phyloP scores from a whole-genome alignment of 2,888 invertebrate genomes.

The Eupithecia centaureata region DNA sequence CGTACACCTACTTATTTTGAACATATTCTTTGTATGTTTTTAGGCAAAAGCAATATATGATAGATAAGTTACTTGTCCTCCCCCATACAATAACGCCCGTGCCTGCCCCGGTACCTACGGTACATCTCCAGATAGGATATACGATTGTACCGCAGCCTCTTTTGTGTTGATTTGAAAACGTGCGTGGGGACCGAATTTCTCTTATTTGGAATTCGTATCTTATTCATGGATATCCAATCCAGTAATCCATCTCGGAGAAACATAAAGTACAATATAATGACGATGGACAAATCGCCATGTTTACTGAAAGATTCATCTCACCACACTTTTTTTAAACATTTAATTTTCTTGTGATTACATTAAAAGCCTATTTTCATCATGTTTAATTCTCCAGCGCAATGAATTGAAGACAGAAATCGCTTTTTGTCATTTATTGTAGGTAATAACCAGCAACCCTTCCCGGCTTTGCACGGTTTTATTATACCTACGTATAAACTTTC shows the following conservation, averaged over 20 bases:
- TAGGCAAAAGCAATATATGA: neutral
- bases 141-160: constrained; percentile 25
- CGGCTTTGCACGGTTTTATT: too few relatives aligned
- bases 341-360: neutral
- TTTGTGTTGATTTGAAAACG: constrained; percentile 46
- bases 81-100: constrained; percentile 4
- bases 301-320: too few relatives aligned
- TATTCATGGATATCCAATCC: constrained; percentile 14
- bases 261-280: neutral
- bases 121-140: constrained; percentile 16
- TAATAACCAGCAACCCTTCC: too few relatives aligned
- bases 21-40: neutral
- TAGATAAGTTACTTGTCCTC: neutral
- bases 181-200: constrained; percentile 37
- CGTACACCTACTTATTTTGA: neutral
- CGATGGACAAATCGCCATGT: neutral
- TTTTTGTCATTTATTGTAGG: constrained; percentile 8
- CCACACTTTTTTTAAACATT: neutral
- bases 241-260: constrained; percentile 2
- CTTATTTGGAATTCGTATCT: constrained; percentile 37
- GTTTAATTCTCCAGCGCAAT: neutral
- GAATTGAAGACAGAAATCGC: neutral
- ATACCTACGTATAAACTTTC: too few relatives aligned
- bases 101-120: constrained; percentile 12
- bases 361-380: neutral